Base-by-base conservation (phyloP, 2,113 vertebrate genomes). In the Channa argus region DNA sequence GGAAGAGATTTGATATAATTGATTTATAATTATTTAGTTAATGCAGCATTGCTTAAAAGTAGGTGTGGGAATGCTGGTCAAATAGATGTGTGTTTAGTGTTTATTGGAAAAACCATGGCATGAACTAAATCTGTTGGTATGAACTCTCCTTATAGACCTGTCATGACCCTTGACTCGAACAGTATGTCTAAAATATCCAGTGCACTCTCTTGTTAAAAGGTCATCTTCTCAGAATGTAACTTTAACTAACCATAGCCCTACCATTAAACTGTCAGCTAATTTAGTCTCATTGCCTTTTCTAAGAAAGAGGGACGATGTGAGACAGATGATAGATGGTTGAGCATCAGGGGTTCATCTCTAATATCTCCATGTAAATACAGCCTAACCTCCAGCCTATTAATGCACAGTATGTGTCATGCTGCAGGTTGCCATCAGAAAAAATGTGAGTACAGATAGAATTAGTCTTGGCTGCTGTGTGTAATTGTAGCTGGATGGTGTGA, bases 401-500 rank as follows among this genome's bases (percentile, higher is more conserved):
- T 56, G 34, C 43, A 3, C 54, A 55, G 33, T 72, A n/a, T 52
- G n/a, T 64, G 54, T 69, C 14, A 1, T 61, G 53, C 45, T 74
- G 3, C 15, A 79, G 71, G 51, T 65, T 15, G 58, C 70, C 52
- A 15, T 79, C 71, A 62, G 34, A 45, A 47, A 34, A 33, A 68
- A 65, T 69, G 63, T 70, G 69, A 78, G 70, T 63, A 66, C 37
- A 36, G 44, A 11, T 4, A 7, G 13, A 64, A 56, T 6, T 41
- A 47, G 8, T 37, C 44, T 38, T 56, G 45, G 51, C 2, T 46
- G 3, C 8, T 39, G 11, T 2, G n/a, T 61, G 50, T 59, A 2
- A 52, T 43, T 56, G 8, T 5, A 47, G 45, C 9, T n/a, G 49
- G 44, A 39, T 41, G 4, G 11, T 5, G 5, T 58, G 39, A 69